These are phyloP conservation scores for Micropterix aruncella DNA, from an alignment of 2,888 invertebrate genomes.

Conservation along the genomic window DNA sequence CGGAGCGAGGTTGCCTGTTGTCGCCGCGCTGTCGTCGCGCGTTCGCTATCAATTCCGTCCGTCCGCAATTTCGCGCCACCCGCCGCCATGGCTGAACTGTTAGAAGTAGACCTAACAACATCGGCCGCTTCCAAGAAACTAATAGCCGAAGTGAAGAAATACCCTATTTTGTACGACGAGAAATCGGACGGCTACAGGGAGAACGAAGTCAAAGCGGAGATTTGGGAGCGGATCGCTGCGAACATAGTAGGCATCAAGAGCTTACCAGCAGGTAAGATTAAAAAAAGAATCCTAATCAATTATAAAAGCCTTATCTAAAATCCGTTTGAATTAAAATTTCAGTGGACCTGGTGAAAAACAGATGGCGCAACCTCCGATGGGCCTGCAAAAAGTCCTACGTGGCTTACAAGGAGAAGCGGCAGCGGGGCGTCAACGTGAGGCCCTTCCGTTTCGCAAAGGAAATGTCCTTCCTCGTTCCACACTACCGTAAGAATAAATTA, in stretches of 20 bases:
- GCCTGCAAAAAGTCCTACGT: background rate
- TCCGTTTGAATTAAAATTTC: too few species aligned
- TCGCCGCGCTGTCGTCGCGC: background rate
- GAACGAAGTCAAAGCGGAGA: background rate
- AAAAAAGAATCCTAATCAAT: too few species aligned
- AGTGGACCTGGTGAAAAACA: background rate
- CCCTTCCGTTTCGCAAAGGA: background rate
- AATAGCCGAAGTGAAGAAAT: background rate
- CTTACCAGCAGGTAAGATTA: background rate
- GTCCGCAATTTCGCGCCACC: too few species aligned
- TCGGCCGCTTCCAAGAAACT: background rate
- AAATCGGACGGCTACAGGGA: background rate
- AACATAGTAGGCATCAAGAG: background rate
- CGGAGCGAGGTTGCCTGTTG: background rate
- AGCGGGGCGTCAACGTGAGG: background rate
- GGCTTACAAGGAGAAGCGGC: background rate
- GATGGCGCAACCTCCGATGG: background rate
- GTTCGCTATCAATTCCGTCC: background rate
- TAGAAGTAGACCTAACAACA: too few species aligned
- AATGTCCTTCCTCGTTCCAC: background rate
- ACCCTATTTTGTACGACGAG: background rate
- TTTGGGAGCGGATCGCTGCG: background rate
- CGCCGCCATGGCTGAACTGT: too few species aligned
- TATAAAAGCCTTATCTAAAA: too few species aligned
- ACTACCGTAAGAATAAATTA: background rate